These are phyloP conservation scores for Trachelus troglodyta DNA, from an alignment of 2,888 invertebrate genomes.

Conservation along the genomic window DNA sequence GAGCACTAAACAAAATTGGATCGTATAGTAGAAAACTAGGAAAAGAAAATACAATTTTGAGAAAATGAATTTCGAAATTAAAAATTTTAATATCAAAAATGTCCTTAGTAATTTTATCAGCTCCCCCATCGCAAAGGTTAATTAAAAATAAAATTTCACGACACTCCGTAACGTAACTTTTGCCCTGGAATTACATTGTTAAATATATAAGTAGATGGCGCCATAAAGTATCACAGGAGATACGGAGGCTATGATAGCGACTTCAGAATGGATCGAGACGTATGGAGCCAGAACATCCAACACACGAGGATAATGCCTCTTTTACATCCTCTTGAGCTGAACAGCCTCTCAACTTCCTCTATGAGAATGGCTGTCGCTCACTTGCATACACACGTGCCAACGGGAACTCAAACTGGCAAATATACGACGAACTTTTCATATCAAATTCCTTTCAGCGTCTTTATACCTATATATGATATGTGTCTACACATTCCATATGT, in stretches of 20 bases:
- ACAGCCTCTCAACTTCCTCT: constrained; percentile 10
- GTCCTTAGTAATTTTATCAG: background rate
- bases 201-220: background rate
- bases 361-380: background rate
- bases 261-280: background rate
- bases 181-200: too few relatives aligned
- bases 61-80: too few relatives aligned
- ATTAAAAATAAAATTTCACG: too few relatives aligned
- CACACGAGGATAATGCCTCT: constrained; percentile 9
- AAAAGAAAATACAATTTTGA: too few relatives aligned
- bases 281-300: background rate
- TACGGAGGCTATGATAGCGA: background rate
- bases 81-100: too few relatives aligned
- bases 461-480: background rate
- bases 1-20: too few relatives aligned
- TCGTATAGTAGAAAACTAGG: too few relatives aligned
- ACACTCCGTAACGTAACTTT: too few relatives aligned
- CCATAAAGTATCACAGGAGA: background rate
- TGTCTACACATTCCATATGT: background rate
- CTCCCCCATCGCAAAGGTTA: too few relatives aligned
- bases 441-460: background rate
- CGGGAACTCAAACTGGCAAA: background rate
- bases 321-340: constrained; percentile 14
- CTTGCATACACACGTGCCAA: background rate
- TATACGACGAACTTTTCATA: background rate